A percentile compares a stretch with the other conserved stretches of the same genome.
phyloP scores from a whole-genome alignment of 2,797 vertebrate genomes.

The Phoeniculus purpureus region DNA sequence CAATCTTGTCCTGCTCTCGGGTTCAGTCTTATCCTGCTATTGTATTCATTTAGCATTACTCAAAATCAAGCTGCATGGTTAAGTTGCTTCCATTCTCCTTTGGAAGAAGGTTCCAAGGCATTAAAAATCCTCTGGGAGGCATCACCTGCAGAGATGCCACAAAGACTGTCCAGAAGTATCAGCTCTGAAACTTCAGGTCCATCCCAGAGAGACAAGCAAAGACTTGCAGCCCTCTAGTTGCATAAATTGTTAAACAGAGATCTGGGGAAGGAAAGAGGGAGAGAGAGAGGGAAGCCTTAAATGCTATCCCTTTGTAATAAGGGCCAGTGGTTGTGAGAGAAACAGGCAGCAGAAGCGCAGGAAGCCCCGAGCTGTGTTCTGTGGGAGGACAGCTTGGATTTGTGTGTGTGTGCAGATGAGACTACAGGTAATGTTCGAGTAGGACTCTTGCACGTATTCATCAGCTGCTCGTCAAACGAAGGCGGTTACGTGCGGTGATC shows the following conservation, averaged over 20 bases:
- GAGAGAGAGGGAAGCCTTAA: neutral
- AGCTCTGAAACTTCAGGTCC: neutral
- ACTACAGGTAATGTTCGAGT: neutral
- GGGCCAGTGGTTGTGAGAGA: neutral
- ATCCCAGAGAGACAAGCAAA: neutral
- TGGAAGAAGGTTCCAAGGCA: neutral
- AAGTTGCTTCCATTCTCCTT: neutral
- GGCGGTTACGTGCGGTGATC: neutral
- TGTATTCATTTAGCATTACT: neutral
- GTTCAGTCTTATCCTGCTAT: neutral
- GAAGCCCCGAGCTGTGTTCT: neutral
- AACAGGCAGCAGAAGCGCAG: fast-evolving
- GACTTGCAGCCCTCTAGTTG: neutral
- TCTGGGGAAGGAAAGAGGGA: neutral
- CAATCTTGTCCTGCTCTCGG: too few relatives aligned
- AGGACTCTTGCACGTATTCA: neutral
- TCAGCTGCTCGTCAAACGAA: neutral
- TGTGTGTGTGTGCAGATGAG: neutral
- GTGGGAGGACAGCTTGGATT: neutral
- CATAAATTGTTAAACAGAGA: neutral
- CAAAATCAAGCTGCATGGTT: neutral
- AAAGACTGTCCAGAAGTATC: neutral
- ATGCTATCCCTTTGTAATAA: neutral
- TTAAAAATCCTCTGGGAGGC: neutral
- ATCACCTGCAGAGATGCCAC: neutral